Conservation (phyloP, 2,888 invertebrate genomes). For the Tenthredo mesomela region DNA sequence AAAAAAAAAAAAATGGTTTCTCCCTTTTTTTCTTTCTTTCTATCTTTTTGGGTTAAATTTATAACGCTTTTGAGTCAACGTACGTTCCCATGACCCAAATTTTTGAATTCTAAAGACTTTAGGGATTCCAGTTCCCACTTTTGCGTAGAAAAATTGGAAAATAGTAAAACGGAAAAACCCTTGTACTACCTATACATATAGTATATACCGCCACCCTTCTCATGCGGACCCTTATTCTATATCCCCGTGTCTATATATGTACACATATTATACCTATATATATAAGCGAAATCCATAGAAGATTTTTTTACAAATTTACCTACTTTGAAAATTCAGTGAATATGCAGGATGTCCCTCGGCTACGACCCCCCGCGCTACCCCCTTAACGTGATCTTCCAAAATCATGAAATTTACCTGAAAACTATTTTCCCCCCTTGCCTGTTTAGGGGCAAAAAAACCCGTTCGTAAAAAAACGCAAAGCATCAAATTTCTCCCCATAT, state of each 20-base stretch:
- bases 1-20: not conserved
- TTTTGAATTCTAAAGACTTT: slow-evolving; percentile 69
- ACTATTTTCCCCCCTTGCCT: not conserved
- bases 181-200: not conserved
- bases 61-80: slow-evolving; percentile 41
- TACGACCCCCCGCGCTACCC: slow-evolving; percentile 36
- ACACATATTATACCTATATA: no score
- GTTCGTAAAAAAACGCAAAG: slow-evolving; percentile 63
- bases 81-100: slow-evolving; percentile 77
- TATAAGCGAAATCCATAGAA: slow-evolving; percentile 56
- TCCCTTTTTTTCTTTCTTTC: slow-evolving; percentile 29
- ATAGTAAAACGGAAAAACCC: not conserved
- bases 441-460: slow-evolving; percentile 1
- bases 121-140: not conserved
- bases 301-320: slow-evolving; percentile 58
- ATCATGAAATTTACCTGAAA: slow-evolving; percentile 71
- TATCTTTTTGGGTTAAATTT: slow-evolving; percentile 43
- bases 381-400: slow-evolving; percentile 71
- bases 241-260: not conserved
- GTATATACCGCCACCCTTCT: not conserved
- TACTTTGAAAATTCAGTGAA: slow-evolving; percentile 65
- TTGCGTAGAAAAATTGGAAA: slow-evolving; percentile 11
- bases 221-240: not conserved
- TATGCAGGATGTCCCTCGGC: slow-evolving; percentile 71
- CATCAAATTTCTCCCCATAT: slow-evolving; percentile 74